Evolutionary conservation across 2,797 vertebrate genomes (phyloP), one percentile per base, ranked within the genome.

Genomic region (Chaenodraco wilsoni): DNA sequence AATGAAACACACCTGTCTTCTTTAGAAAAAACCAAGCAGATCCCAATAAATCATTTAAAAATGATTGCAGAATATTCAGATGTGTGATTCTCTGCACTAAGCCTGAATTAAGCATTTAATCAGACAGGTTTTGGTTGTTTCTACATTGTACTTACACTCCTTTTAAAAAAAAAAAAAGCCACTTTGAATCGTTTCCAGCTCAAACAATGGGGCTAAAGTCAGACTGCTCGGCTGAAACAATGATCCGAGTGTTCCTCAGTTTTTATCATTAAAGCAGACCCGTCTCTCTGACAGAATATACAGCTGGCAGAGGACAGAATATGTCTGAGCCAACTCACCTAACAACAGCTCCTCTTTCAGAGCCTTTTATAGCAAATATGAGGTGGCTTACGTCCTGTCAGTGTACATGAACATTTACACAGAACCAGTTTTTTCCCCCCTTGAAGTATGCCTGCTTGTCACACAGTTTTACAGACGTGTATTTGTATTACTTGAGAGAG

Each of bases 1-100:
- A 83, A 74, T 92, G 86, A 93, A 92, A 81, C 81, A 79, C 87
- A 92, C 86, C 88, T 91, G 88, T 69, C 79, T 79, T 85, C 58
- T 21, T 14, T 44, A 14, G 72, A 81, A 86, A 45, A 23, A 49
- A 9, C 6, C 65, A 68, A 75, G 70, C 54, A 19, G 6, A 64
- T 61, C 37, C 54, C 19, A 13, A 21, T 43, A 48, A 63, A 51
- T 44, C 9, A 9, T 23, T 37, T 64, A 54, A 19, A 45, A 69
- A 58, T 23, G 41, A 19, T 12, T 40, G 44, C 1, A 1, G 48
- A 43, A 7, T 16, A 61, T 65, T 33, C 12, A 16, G 27, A 58
- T 49, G 48, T 37, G 40, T 45, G 56, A 0, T 14, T 65, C 13
- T 49, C 51, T 64, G 27, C 67, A 44, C 67, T 23, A 50, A 60